Conservation (phyloP, 2,113 vertebrate species). For the Oenanthe melanoleuca region DNA sequence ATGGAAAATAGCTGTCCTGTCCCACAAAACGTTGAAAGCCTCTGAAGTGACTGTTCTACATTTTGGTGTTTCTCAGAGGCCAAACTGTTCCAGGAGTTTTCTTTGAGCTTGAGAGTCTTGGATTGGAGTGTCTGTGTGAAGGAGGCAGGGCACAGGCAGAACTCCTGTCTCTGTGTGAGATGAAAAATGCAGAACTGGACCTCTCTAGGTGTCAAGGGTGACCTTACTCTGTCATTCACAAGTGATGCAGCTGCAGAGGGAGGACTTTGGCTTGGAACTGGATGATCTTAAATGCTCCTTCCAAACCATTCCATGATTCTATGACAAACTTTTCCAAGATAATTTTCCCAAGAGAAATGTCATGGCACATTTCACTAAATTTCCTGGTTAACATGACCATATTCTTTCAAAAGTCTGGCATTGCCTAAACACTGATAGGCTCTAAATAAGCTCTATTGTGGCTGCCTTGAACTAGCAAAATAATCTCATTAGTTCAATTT, state of each 20-base stretch:
- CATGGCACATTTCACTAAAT: neutral
- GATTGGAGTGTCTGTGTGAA: neutral
- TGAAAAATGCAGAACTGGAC: neutral
- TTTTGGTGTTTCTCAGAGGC: neutral
- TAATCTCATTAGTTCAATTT: rapidly evolving
- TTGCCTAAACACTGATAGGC: neutral
- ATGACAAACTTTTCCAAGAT: neutral
- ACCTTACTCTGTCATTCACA: neutral
- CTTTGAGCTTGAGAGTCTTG: neutral
- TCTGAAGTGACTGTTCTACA: neutral
- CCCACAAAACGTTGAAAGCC: neutral
- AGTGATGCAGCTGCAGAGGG: neutral
- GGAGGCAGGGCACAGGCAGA: neutral
- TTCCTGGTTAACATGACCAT: neutral
- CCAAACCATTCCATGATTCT: neutral
- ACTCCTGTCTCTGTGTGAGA: neutral
- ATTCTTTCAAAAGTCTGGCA: neutral
- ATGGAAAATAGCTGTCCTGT: neutral
- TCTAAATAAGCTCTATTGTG: neutral
- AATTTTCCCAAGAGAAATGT: neutral
- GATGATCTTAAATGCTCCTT: neutral
- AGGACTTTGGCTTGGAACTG: neutral
- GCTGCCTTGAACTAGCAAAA: neutral
- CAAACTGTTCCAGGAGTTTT: neutral
- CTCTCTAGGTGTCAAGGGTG: rapidly evolving